Percentiles rank a stretch among this genome's conserved stretches.
These are phyloP conservation scores for Trypoxylus dichotomus DNA, from an alignment of 1,140 invertebrate genomes.

Conservation along the genomic window DNA sequence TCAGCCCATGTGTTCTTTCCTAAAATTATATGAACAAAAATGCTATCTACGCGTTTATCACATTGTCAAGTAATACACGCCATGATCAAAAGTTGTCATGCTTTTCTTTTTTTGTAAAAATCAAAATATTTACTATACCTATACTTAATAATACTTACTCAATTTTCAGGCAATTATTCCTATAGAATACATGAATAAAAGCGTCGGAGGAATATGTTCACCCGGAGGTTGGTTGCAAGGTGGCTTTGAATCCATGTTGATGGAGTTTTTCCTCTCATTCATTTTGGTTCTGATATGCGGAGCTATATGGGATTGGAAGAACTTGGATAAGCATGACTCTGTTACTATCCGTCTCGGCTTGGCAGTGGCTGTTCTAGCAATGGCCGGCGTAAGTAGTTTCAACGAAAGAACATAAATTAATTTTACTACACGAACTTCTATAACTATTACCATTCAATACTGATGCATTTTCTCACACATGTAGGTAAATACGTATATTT, in stretches of 20 bases:
- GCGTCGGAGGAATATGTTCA: neutral
- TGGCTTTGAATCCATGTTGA: conserved; percentile 55
- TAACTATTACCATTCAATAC: too few species aligned
- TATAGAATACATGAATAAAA: conserved; percentile 1
- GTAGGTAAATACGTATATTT: too few species aligned
- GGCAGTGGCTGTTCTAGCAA: conserved; percentile 62
- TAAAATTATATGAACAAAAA: neutral
- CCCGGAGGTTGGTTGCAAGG: neutral
- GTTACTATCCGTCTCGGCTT: conserved; percentile 65
- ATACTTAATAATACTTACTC: too few species aligned
- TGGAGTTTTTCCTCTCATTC: conserved; percentile 64
- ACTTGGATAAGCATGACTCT: conserved; percentile 60
- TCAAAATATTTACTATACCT: too few species aligned
- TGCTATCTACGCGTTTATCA: neutral
- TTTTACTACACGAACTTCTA: too few species aligned
- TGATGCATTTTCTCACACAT: too few species aligned
- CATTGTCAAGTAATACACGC: too few species aligned
- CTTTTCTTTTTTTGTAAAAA: too few species aligned
- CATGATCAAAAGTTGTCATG: too few species aligned
- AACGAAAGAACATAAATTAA: too few species aligned
- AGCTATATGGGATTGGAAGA: conserved; percentile 65
- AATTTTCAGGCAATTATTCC: conserved; percentile 56
- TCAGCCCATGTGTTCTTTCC: too few species aligned
- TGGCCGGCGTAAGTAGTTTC: conserved; percentile 57
- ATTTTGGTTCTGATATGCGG: conserved; percentile 66